Evolutionary conservation across 2,113 vertebrate species (phyloP).

Genomic region (Nibea albiflora): DNA sequence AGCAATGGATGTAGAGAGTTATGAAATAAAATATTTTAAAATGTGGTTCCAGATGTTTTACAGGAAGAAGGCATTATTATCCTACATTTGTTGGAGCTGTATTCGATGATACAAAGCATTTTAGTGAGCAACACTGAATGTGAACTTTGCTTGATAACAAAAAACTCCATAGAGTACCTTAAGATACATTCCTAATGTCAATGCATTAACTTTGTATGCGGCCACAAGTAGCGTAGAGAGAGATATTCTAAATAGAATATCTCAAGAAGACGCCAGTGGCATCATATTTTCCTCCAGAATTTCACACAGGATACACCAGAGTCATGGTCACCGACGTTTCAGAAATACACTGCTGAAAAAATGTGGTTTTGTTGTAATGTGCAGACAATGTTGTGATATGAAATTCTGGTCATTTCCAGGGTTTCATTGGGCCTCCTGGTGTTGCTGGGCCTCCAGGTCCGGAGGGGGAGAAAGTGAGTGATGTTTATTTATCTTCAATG

Average conservation of each 20-base stretch:
- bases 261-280: background rate
- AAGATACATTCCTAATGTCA: too few species aligned
- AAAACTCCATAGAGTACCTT: too few species aligned
- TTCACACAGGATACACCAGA: background rate
- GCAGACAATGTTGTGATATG: background rate
- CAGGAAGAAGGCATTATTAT: background rate
- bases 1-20: background rate
- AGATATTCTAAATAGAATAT: background rate
- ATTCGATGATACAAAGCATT: background rate
- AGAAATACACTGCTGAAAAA: background rate
- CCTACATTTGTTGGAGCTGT: background rate
- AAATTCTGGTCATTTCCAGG: constrained; percentile 80
- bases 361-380: background rate
- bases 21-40: background rate
- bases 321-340: background rate
- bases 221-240: background rate
- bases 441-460: constrained; percentile 89
- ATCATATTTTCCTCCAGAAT: background rate
- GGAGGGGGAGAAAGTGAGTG: constrained; percentile 93
- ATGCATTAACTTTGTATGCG: too few species aligned
- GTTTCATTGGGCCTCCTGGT: constrained; percentile 96
- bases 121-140: background rate
- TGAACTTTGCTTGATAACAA: background rate
- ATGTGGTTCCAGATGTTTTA: background rate
- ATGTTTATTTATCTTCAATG: constrained; percentile 8